A percentile compares a stretch with the other conserved stretches of the same genome.
These are phyloP conservation scores for Pardalotus punctatus DNA, from an alignment of 2,113 vertebrate species.

Conservation along the genomic window DNA sequence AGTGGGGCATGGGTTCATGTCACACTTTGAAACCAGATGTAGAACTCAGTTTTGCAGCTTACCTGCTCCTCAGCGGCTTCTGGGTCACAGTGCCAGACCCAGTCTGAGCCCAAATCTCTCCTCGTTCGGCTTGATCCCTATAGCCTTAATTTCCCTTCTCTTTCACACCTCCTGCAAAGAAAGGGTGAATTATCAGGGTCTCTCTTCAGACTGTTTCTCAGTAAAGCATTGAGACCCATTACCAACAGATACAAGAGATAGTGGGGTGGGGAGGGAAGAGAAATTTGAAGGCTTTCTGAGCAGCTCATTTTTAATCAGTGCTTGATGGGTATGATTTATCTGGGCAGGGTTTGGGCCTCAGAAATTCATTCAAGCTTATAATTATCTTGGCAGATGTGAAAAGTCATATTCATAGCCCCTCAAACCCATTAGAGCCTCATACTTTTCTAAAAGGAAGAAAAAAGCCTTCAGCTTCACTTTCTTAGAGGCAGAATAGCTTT, in stretches of 20 bases:
- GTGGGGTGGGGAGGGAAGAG: neutral
- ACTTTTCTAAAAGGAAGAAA: neutral
- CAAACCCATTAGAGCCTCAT: neutral
- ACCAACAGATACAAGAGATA: neutral
- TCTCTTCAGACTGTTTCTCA: neutral
- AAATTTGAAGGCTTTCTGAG: neutral
- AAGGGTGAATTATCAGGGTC: neutral
- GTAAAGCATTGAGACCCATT: neutral
- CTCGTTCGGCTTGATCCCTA: neutral
- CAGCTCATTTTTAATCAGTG: neutral
- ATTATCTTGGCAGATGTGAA: neutral
- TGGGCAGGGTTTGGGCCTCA: neutral
- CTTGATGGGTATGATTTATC: conserved; percentile 8
- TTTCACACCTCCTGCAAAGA: neutral
- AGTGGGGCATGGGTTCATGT: fast-evolving
- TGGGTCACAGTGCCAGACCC: neutral
- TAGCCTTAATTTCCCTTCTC: neutral
- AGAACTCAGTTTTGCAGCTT: neutral
- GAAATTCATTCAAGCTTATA: conserved; percentile 30
- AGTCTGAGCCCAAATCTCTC: neutral
- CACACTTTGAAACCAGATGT: fast-evolving
- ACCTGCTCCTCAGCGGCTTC: neutral
- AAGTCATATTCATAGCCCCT: neutral
- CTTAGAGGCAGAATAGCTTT: neutral
- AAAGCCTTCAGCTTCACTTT: neutral